Base-by-base conservation (phyloP, 2,888 invertebrate genomes). In the Malthinus seriepunctatus region DNA sequence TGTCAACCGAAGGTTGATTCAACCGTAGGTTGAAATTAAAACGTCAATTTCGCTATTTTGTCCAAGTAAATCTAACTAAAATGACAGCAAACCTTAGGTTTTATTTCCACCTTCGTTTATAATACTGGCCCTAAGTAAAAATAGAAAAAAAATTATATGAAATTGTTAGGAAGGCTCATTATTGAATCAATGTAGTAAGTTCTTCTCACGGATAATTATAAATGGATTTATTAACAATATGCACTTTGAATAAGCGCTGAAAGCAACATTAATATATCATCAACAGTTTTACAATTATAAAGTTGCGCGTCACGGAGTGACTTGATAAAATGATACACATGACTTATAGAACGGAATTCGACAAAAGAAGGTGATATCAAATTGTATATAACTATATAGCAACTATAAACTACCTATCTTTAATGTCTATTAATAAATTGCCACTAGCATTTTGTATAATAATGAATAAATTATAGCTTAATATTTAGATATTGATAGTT, bases 201-300 rank as follows among this genome's bases (percentile, higher is more conserved):
- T 61, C 64, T 66, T 69, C 69, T 69, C 71, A 69, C 69, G 66
- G 67, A 68, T 67, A 69, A 70, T 70, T 71, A 71, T 69, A 69
- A 69, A 69, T 69, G 68, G 68, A 71, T 70, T 69, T 70, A 68
- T 70, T 70, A 69, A 70, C 71, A 70, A 67, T 67, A 70, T 66
- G 63, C 65, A 69, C 69, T 67, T 66, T 62, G 64, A 65, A 67
- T 64, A 67, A 67, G 68, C 68, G 64, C 64, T 65, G 67, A 71
- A 69, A 70, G 67, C 51, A 67, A 66, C 67, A 68, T 68, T 70
- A 68, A 69, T 70, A 68, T 67, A 70, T 71, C 69, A 71, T 71
- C 70, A 70, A 69, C 69, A 68, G 67, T 68, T 69, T 70, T 63
- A 69, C 68, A 69, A 71, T 70, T 68, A 69, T 65, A 71, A 71